A percentile compares a stretch with the other conserved stretches of the same genome.
phyloP scores from a whole-genome alignment of 2,113 vertebrate genomes.

The Callionymus lyra region DNA sequence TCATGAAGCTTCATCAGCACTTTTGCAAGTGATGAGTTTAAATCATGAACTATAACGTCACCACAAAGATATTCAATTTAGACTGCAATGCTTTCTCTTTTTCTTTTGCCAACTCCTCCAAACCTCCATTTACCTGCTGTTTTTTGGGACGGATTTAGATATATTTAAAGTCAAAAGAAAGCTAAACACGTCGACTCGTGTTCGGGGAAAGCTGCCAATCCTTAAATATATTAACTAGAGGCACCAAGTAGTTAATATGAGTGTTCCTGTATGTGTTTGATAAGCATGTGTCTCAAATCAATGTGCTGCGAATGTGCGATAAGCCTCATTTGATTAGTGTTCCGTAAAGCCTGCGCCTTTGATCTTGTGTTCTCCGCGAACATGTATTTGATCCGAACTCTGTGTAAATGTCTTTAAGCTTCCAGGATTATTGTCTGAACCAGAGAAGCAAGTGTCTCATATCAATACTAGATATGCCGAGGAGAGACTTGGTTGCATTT shows the following conservation, averaged over 20 bases:
- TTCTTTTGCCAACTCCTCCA: too few relatives aligned
- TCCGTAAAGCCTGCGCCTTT: constrained; percentile 39
- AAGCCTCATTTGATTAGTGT: constrained; percentile 43
- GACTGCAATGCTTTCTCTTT: too few relatives aligned
- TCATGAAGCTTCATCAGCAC: too few relatives aligned
- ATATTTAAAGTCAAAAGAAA: constrained; percentile 32
- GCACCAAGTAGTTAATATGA: constrained; percentile 34
- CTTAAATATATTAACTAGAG: constrained; percentile 20
- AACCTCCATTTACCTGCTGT: constrained; percentile 32
- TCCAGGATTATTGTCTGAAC: constrained; percentile 35
- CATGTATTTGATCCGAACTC: constrained; percentile 32
- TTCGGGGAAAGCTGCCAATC: constrained; percentile 22
- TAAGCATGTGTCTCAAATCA: constrained; percentile 49
- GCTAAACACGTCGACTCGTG: constrained; percentile 17
- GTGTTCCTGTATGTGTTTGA: constrained; percentile 38
- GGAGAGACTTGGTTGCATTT: constrained; percentile 8
- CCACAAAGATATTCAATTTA: too few relatives aligned
- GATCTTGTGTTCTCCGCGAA: constrained; percentile 37
- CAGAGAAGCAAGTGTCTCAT: constrained; percentile 5
- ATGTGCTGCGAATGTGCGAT: constrained; percentile 38
- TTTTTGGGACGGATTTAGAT: constrained; percentile 42
- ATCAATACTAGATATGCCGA: constrained; percentile 7
- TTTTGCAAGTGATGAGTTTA: too few relatives aligned
- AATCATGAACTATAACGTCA: too few relatives aligned
- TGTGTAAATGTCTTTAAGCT: constrained; percentile 20